A percentile compares a stretch with the other conserved stretches of the same genome.
Conservation (phyloP, 2,113 vertebrate species). For the Mus spicilegus region DNA sequence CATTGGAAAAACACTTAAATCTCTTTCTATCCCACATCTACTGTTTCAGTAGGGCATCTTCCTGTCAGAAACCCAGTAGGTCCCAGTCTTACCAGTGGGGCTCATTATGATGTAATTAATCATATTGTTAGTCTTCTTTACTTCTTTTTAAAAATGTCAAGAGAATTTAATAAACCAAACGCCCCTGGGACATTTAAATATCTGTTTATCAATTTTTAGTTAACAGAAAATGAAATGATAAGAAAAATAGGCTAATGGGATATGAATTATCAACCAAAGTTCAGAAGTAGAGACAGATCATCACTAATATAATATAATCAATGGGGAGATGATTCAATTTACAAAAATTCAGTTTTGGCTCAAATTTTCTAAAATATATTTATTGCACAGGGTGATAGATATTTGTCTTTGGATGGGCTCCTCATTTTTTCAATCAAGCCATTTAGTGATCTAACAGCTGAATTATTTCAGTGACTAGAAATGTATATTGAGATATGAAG, state of each 20-base stretch:
- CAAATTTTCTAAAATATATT: slow-evolving; percentile 50
- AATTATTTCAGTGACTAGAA: slow-evolving; percentile 40
- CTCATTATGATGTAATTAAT: slow-evolving; percentile 17
- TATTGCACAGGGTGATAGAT: slow-evolving; percentile 39
- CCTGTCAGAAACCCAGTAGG: neutral
- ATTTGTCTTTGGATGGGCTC: slow-evolving; percentile 33
- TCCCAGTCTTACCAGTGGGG: neutral
- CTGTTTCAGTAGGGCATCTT: neutral
- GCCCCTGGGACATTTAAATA: neutral
- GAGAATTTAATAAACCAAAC: neutral
- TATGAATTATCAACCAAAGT: slow-evolving; percentile 43
- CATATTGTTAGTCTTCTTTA: neutral
- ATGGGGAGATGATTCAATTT: slow-evolving; percentile 41
- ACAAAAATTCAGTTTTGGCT: slow-evolving; percentile 40
- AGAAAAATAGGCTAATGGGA: slow-evolving; percentile 1
- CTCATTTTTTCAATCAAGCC: neutral
- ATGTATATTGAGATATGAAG: neutral
- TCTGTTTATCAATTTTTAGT: slow-evolving; percentile 38
- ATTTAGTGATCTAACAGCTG: slow-evolving; percentile 27
- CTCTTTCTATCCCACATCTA: neutral
- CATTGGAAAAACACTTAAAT: neutral
- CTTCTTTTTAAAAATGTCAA: neutral
- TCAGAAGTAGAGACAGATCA: slow-evolving; percentile 49
- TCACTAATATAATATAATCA: slow-evolving; percentile 32
- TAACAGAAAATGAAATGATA: neutral